phyloP scores from a whole-genome alignment of 2,797 vertebrate genomes.

The Nannoperca australis region DNA sequence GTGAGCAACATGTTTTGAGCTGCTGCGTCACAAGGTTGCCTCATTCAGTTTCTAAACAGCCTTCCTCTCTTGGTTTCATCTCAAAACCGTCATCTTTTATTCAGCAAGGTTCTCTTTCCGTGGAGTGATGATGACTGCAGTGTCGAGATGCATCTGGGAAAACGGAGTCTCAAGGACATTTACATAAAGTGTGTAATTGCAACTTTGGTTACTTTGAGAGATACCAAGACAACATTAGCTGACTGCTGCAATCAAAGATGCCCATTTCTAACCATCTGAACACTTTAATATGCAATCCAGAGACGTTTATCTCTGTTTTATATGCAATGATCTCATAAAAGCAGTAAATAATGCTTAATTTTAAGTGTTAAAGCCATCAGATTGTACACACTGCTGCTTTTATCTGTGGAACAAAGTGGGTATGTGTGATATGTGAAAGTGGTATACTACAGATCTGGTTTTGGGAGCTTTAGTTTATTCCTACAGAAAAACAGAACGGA shows the following conservation, averaged over 20 bases:
- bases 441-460: neutral
- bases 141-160: constrained; percentile 14
- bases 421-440: too few relatives aligned
- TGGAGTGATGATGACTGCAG: neutral
- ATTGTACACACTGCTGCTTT: neutral
- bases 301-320: too few relatives aligned
- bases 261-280: neutral
- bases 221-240: neutral
- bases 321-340: too few relatives aligned
- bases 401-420: neutral
- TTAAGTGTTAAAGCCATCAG: neutral
- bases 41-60: constrained; percentile 21
- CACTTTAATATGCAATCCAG: too few relatives aligned
- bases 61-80: constrained; percentile 14
- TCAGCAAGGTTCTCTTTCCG: neutral
- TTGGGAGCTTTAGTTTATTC: neutral
- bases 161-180: constrained; percentile 2
- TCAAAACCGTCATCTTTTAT: constrained; percentile 36
- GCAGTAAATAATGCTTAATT: too few relatives aligned
- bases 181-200: neutral
- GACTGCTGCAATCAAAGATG: neutral
- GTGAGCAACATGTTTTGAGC: neutral
- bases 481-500: neutral
- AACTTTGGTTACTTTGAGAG: neutral
- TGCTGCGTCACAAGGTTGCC: constrained; percentile 6